A percentile compares a stretch with the other conserved stretches of the same genome.
Conservation (phyloP, 2,888 invertebrate species). For the Philereme vetulata region DNA sequence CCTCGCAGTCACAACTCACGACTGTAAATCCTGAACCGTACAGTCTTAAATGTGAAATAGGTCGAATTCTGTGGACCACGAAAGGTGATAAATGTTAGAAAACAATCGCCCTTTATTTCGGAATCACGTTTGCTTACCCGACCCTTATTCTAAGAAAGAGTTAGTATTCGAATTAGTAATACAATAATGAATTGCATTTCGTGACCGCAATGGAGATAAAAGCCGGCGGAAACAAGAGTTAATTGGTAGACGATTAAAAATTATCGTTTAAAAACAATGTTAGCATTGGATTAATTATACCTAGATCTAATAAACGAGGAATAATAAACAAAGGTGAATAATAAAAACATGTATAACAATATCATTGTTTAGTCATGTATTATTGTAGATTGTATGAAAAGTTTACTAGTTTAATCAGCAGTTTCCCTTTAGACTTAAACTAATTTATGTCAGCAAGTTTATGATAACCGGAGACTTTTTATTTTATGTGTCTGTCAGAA, state of each 20-base stretch:
- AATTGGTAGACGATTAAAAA: constrained; percentile 2
- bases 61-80: constrained; percentile 44
- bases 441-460: constrained; percentile 1
- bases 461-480: constrained; percentile 15
- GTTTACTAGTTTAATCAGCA: neutral
- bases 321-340: constrained; percentile 4
- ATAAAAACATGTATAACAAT: constrained; percentile 14
- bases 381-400: constrained; percentile 19
- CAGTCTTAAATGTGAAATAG: constrained; percentile 43
- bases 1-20: constrained; percentile 38
- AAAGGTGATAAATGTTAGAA: constrained; percentile 55
- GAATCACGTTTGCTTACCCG: constrained; percentile 54
- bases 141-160: constrained; percentile 50
- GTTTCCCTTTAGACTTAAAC: constrained; percentile 3
- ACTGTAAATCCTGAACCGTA: constrained; percentile 45
- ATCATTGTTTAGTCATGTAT: constrained; percentile 20
- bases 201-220: constrained; percentile 46
- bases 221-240: constrained; percentile 10
- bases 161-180: constrained; percentile 34
- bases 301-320: constrained; percentile 5
- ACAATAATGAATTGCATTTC: constrained; percentile 41
- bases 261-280: constrained; percentile 2
- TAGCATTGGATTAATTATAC: constrained; percentile 7
- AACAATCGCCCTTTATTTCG: constrained; percentile 62
- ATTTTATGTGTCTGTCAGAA: constrained; percentile 8